phyloP scores from a whole-genome alignment of 2,113 vertebrate species.

The Gracilinanus agilis region DNA sequence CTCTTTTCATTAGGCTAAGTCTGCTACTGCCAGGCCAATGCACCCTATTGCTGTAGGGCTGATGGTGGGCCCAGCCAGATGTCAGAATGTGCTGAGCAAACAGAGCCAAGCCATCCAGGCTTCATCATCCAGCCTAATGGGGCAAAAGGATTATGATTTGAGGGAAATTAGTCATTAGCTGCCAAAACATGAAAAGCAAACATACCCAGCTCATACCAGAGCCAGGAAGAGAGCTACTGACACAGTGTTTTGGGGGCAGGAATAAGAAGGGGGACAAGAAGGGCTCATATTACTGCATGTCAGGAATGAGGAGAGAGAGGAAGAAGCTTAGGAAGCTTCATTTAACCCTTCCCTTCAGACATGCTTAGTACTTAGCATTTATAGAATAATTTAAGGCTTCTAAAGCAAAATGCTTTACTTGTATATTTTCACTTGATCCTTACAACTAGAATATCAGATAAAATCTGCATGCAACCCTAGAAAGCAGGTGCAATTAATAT shows the following conservation, averaged over 20 bases:
- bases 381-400: not conserved
- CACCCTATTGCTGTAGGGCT: not conserved
- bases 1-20: not conserved
- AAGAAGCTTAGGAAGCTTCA: not conserved
- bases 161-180: conserved; percentile 78
- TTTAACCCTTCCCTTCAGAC: not conserved
- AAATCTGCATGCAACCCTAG: not conserved
- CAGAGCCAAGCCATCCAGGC: conserved; percentile 7
- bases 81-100: conserved; percentile 62
- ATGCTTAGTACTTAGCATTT: not conserved
- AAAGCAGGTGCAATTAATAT: not conserved
- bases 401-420: not conserved
- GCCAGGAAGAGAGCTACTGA: conserved; percentile 1
- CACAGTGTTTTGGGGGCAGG: not conserved
- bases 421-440: not conserved
- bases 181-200: conserved; percentile 66
- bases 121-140: conserved; percentile 76
- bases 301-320: not conserved
- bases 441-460: not conserved
- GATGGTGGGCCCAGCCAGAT: not conserved
- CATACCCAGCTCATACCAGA: conserved; percentile 52
- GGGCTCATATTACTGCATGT: not conserved
- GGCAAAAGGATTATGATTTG: conserved; percentile 70
- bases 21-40: not conserved
- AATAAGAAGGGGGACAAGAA: not conserved